Evolutionary conservation across 35 echinoderm and acorn worm species (phyloP), one percentile per base, ranked within the genome.

Genomic region (Apostichopus japonicus): DNA sequence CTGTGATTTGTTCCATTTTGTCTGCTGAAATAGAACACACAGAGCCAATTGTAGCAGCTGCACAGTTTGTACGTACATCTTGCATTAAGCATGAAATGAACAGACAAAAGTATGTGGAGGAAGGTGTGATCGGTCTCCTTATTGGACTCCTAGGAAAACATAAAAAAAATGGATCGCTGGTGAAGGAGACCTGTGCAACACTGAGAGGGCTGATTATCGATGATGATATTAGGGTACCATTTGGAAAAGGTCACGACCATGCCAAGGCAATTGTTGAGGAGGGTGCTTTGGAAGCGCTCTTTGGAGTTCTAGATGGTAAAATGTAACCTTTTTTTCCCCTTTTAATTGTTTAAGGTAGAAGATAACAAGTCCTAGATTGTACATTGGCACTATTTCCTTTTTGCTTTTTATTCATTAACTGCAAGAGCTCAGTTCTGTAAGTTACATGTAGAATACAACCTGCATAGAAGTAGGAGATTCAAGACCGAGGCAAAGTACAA

Each of bases 191-290:
- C 0, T 94, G 95, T 76, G 80, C 91, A 14, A 87, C 95, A 1
- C 83, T 99, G 22, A 19, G 93, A 16, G 88, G 77, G 13, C 91
- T 99, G 17, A 93, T 93, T 0, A 83, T 92, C 6, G 97, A 99
- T 91, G 97, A 99, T 92, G 97, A 99, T 79, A 87, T 98, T 72
- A 78, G 95, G 44, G 95, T 94, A 27, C 87, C 97, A 11, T 99
- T 96, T 90, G 97, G 97, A n/a, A 96, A 99, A 77, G 95, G 95
- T 88, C 97, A 99, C 92, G 97, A 99, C 17, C 97, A 99, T 93
- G 97, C 97, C 25, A 99, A 96, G 76, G 79, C 92, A 80, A 96
- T 99, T 19, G 97, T 99, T 13, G 97, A 99, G 55, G 93, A 86
- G 67, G 97, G 97, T 9, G 97, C 97, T 10, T 59, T 99, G 53